These are phyloP conservation scores for Cancer borealis DNA, from an alignment of 2,888 invertebrate genomes.

Conservation along the genomic window DNA sequence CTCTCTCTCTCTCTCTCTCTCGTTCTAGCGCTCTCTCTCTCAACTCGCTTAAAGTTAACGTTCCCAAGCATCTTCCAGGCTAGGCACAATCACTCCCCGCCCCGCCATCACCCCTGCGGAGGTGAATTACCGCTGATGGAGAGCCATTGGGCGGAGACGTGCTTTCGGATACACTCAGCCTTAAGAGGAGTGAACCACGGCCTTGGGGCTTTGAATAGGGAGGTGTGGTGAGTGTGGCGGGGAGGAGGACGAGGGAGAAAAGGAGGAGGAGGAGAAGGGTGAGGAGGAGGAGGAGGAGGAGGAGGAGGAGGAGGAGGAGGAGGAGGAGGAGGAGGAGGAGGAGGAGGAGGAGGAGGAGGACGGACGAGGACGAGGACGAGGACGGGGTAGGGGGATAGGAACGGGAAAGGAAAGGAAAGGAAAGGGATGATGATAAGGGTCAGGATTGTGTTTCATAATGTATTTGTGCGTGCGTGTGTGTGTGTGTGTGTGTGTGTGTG, in stretches of 20 bases:
- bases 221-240: not conserved
- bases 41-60: not conserved
- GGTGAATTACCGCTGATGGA: not conserved
- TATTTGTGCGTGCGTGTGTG: no score
- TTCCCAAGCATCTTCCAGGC: not conserved
- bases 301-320: no score
- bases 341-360: not conserved
- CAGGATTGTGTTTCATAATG: not conserved
- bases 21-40: not conserved
- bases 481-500: no score
- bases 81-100: not conserved
- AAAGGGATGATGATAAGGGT: not conserved
- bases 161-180: not conserved
- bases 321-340: not conserved
- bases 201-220: not conserved
- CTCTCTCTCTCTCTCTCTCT: constrained; percentile 20
- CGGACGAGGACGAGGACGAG: not conserved
- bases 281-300: no score
- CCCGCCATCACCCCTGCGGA: not conserved
- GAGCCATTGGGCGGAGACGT: constrained; percentile 9
- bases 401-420: not conserved
- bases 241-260: no score
- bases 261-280: not conserved
- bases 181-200: constrained; percentile 16
- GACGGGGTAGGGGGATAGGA: no score